These are phyloP conservation scores for Catharus ustulatus DNA, from an alignment of 2,797 vertebrate species.

Conservation along the genomic window DNA sequence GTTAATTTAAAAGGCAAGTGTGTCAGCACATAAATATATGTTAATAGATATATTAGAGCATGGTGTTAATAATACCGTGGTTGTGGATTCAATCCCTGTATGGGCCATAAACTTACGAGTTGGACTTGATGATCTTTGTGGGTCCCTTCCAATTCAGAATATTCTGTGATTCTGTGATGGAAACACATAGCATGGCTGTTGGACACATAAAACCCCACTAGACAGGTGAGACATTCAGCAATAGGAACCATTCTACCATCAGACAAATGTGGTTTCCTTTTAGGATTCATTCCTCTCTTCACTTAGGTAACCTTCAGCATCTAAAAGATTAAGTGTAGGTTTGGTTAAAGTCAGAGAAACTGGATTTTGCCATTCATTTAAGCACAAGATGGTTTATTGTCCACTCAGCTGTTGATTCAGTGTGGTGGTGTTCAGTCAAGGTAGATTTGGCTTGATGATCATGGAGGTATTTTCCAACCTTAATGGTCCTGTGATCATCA, in stretches of 20 bases:
- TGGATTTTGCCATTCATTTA: neutral
- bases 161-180: neutral
- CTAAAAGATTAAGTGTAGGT: neutral
- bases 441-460: neutral
- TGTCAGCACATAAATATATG: neutral
- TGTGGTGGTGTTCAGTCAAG: neutral
- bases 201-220: neutral
- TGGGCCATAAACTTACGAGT: neutral
- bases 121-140: neutral
- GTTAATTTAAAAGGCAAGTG: neutral
- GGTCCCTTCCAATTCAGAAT: neutral
- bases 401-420: neutral
- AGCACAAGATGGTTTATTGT: rapidly evolving
- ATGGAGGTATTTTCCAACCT: neutral
- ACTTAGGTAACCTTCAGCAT: neutral
- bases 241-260: neutral
- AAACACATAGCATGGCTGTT: neutral
- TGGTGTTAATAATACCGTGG: neutral
- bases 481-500: neutral
- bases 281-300: neutral
- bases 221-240: neutral
- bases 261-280: rapidly evolving
- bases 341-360: neutral
- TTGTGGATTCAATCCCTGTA: neutral
- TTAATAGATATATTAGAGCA: no score